Evolutionary conservation across 2,797 vertebrate species (phyloP).

Genomic region (Pantherophis vulpinus): DNA sequence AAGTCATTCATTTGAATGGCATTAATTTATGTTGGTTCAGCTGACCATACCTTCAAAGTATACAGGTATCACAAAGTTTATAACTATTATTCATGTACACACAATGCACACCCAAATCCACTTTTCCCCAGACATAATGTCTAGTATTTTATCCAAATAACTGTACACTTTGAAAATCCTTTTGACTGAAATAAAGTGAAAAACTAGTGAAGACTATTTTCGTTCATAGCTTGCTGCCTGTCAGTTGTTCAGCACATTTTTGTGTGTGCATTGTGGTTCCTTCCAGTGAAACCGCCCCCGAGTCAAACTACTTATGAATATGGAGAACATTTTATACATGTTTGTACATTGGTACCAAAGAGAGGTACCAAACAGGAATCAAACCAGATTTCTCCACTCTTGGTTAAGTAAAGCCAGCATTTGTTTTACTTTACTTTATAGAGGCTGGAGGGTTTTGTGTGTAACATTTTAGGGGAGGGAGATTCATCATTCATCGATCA

Average conservation of each 20-base stretch:
- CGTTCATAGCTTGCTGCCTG: conserved; percentile 42
- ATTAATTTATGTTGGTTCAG: conserved; percentile 59
- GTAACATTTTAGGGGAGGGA: neutral
- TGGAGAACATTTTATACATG: neutral
- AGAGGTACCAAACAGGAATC: neutral
- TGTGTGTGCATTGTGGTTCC: neutral
- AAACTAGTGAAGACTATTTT: conserved; percentile 56
- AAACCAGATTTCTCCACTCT: neutral
- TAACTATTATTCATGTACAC: conserved; percentile 59
- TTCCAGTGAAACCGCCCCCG: neutral
- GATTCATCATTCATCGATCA: neutral
- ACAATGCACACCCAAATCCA: conserved; percentile 3
- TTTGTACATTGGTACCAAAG: neutral
- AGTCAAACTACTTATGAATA: neutral
- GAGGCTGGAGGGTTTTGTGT: neutral
- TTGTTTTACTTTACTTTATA: neutral
- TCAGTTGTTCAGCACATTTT: conserved; percentile 34
- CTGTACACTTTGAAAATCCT: conserved; percentile 70
- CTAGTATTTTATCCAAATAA: conserved; percentile 80
- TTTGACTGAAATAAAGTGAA: conserved; percentile 81
- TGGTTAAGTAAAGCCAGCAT: neutral
- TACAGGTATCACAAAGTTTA: conserved; percentile 63
- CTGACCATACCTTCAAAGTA: conserved; percentile 59
- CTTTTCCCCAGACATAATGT: conserved; percentile 53
- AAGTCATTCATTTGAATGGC: conserved; percentile 36